Conservation (phyloP, 2,888 invertebrate genomes). For the Dioctria rufipes region DNA sequence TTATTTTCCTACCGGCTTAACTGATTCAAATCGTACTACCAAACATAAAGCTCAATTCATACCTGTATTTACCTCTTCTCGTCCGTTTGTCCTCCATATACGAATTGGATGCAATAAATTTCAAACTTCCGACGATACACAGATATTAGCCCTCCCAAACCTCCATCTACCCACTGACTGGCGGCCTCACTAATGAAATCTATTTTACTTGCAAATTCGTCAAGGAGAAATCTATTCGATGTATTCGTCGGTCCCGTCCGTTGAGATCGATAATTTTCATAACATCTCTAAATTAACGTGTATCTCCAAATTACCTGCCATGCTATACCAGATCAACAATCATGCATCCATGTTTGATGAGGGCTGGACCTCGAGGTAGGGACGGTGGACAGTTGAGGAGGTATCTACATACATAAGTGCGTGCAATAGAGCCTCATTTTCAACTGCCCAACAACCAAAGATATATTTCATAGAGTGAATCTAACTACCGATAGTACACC, state of each 20-base stretch:
- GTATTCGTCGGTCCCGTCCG: slow-evolving; percentile 33
- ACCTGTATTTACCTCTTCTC: no score
- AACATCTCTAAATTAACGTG: slow-evolving; percentile 46
- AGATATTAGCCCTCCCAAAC: not conserved
- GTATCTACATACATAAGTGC: not conserved
- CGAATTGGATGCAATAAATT: slow-evolving; percentile 35
- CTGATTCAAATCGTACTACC: no score
- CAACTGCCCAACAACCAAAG: slow-evolving; percentile 4
- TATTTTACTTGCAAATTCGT: slow-evolving; percentile 51
- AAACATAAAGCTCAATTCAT: no score
- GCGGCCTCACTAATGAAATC: slow-evolving; percentile 24
- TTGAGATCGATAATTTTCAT: slow-evolving; percentile 54
- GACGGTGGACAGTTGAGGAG: not conserved
- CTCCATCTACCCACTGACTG: not conserved
- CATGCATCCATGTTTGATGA: slow-evolving; percentile 48
- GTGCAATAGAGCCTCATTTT: slow-evolving; percentile 35
- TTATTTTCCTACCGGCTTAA: no score
- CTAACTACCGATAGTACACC: not conserved
- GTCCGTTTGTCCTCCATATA: no score
- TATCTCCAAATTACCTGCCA: slow-evolving; percentile 50
- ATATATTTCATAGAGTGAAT: slow-evolving; percentile 20
- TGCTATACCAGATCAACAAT: slow-evolving; percentile 41
- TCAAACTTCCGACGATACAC: not conserved
- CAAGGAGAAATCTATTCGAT: slow-evolving; percentile 48
- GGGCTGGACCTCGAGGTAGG: not conserved